phyloP scores from a whole-genome alignment of 2,113 vertebrate species.

The Holacanthus passer region DNA sequence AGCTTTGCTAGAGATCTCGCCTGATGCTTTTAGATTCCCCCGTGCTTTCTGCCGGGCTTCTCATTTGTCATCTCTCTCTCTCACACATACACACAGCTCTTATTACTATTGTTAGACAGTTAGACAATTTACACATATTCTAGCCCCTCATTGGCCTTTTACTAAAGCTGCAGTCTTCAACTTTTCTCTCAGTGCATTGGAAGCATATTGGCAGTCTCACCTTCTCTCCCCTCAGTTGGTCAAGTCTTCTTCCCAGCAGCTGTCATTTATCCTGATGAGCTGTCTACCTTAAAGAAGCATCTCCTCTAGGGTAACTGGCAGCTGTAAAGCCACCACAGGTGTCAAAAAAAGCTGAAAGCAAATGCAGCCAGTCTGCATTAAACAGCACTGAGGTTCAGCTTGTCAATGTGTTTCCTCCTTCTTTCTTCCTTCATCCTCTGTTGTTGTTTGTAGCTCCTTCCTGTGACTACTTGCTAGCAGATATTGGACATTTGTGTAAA shows the following conservation, averaged over 20 bases:
- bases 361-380: slow-evolving; percentile 1
- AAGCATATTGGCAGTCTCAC: not conserved
- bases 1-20: slow-evolving; percentile 89
- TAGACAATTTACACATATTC: slow-evolving; percentile 38
- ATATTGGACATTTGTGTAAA: not conserved
- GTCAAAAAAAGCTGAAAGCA: not conserved
- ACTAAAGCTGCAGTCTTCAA: slow-evolving; percentile 12
- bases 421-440: not conserved
- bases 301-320: slow-evolving; percentile 20
- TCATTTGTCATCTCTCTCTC: slow-evolving; percentile 43
- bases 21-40: slow-evolving; percentile 87
- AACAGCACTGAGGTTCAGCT: not conserved
- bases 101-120: slow-evolving; percentile 5
- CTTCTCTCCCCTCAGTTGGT: not conserved
- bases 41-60: slow-evolving; percentile 23
- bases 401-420: not conserved
- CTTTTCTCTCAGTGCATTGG: slow-evolving; percentile 12
- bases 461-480: not conserved
- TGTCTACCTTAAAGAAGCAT: slow-evolving; percentile 6
- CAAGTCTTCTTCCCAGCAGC: slow-evolving; percentile 16
- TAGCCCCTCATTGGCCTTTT: not conserved
- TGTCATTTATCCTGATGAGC: slow-evolving; percentile 36
- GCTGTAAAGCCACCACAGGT: slow-evolving; percentile 11
- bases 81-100: slow-evolving; percentile 37
- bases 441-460: not conserved